Evolutionary conservation across 1,140 invertebrate species (phyloP).

Genomic region (Gryllus bimaculatus): DNA sequence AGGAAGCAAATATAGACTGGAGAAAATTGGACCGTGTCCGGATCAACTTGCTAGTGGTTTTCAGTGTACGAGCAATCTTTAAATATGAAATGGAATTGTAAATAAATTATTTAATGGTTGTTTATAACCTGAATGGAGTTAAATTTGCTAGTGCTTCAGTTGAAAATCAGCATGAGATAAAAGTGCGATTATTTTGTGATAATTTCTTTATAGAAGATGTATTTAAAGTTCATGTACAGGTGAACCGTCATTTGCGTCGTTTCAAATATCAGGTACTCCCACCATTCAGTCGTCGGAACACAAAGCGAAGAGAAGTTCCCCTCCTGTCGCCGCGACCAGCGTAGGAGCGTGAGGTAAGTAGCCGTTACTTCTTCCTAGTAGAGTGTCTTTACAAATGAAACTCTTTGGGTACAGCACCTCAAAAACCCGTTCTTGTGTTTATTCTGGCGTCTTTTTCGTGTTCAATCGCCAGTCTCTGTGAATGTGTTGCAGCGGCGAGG

Average conservation of each 20-base stretch:
- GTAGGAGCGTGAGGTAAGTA: neutral
- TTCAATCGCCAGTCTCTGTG: neutral
- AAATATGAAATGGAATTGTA: neutral
- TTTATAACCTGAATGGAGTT: neutral
- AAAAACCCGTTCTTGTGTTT: constrained; percentile 4
- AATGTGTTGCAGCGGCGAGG: neutral
- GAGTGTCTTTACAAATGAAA: neutral
- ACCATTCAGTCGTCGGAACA: neutral
- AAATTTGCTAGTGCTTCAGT: neutral
- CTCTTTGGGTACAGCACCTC: neutral
- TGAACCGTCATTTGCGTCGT: neutral
- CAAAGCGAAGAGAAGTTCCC: neutral
- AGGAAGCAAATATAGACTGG: neutral
- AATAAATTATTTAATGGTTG: neutral
- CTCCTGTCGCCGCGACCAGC: neutral
- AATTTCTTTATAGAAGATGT: neutral
- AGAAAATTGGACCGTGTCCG: neutral
- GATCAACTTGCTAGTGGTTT: neutral
- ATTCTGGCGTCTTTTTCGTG: constrained; percentile 1
- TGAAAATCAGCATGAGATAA: neutral
- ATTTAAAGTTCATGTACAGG: neutral
- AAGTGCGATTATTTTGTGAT: neutral
- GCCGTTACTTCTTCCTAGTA: neutral
- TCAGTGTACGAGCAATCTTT: no score
- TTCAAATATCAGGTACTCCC: neutral